These are phyloP conservation scores for Electrona antarctica DNA, from an alignment of 2,113 vertebrate species.

Conservation along the genomic window DNA sequence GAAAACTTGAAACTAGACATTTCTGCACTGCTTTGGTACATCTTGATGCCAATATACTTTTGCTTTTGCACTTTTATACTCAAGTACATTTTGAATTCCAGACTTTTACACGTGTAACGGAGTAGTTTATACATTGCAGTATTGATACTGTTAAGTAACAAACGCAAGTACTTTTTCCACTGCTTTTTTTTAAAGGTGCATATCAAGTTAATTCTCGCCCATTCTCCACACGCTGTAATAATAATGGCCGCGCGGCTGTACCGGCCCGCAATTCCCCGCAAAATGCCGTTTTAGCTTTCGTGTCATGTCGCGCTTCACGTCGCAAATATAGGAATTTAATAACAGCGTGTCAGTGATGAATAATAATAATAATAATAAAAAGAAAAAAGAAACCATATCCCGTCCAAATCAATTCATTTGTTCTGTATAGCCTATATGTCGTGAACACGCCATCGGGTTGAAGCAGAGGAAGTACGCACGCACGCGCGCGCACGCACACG, in stretches of 20 bases:
- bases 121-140: too few relatives aligned
- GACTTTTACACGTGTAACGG: too few relatives aligned
- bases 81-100: too few relatives aligned
- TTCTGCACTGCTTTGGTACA: too few relatives aligned
- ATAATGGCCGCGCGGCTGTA: slow-evolving; percentile 45
- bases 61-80: too few relatives aligned
- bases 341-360: slow-evolving; percentile 63
- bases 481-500: too few relatives aligned
- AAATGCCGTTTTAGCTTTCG: slow-evolving; percentile 54
- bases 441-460: slow-evolving; percentile 55
- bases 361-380: neutral
- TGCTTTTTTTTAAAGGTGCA: slow-evolving; percentile 35
- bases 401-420: slow-evolving; percentile 55
- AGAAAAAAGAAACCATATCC: slow-evolving; percentile 34
- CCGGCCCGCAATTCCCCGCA: slow-evolving; percentile 48
- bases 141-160: too few relatives aligned
- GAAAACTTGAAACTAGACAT: too few relatives aligned
- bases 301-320: slow-evolving; percentile 48
- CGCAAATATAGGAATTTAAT: slow-evolving; percentile 69
- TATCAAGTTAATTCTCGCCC: slow-evolving; percentile 61
- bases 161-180: too few relatives aligned
- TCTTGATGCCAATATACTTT: too few relatives aligned
- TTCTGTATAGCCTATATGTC: slow-evolving; percentile 25
- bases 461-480: too few relatives aligned
- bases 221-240: slow-evolving; percentile 18